phyloP scores from a whole-genome alignment of 2,888 invertebrate genomes.

The Rhimphoctona megacephalus region DNA sequence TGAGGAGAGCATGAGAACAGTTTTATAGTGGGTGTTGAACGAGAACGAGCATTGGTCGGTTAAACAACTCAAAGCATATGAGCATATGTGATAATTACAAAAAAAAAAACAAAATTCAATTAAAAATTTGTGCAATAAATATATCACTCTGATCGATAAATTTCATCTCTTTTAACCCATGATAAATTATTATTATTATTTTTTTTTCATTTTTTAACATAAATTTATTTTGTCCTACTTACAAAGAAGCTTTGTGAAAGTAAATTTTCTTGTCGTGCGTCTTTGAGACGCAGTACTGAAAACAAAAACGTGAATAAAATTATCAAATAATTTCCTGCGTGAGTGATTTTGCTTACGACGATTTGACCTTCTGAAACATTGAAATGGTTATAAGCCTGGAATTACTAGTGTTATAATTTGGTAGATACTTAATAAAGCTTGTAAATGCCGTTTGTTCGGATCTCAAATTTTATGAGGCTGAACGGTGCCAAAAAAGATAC shows the following conservation, averaged over 20 bases:
- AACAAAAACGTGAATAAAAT: not conserved
- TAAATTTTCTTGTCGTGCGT: conserved; percentile 3
- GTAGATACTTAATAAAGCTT: not conserved
- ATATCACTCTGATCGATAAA: not conserved
- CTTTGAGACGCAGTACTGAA: not conserved
- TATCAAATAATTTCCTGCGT: not conserved
- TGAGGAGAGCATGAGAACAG: conserved; percentile 21
- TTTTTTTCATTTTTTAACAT: not conserved
- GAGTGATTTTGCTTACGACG: not conserved
- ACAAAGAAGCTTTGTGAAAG: conserved; percentile 4
- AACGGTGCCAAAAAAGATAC: no score
- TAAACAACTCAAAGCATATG: not conserved
- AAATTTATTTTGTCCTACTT: conserved; percentile 9
- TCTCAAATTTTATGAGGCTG: no score
- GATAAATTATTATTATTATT: not conserved
- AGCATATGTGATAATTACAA: not conserved
- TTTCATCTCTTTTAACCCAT: not conserved
- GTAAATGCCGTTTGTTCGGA: no score
- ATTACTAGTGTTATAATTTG: not conserved
- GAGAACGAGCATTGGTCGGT: conserved; percentile 31
- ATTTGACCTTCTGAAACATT: not conserved
- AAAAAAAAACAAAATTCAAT: not conserved
- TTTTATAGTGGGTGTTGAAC: conserved; percentile 47
- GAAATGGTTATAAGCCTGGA: not conserved
- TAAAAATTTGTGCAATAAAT: not conserved